These are phyloP conservation scores for Borostomias antarcticus DNA, from an alignment of 2,797 vertebrate genomes.

Conservation along the genomic window DNA sequence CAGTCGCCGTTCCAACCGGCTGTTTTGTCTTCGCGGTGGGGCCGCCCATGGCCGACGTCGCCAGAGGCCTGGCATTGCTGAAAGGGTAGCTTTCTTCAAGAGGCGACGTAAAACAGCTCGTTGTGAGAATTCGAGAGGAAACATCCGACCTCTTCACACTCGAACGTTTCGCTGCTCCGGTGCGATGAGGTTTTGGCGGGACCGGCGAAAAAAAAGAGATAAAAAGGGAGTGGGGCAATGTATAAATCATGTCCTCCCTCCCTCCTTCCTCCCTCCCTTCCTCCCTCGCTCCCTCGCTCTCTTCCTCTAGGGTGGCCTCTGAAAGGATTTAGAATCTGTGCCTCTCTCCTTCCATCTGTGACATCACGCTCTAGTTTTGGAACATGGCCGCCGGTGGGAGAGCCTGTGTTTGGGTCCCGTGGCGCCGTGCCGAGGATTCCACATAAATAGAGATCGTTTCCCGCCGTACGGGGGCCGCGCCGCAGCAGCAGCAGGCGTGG, in stretches of 20 bases:
- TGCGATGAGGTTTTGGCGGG: constrained; percentile 2
- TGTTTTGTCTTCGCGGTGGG: constrained; percentile 4
- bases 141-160: constrained; percentile 5
- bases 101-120: constrained; percentile 14
- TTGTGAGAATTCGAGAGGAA: constrained; percentile 20
- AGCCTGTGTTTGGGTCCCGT: not conserved
- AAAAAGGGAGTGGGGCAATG: constrained; percentile 1
- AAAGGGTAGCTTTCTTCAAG: not conserved
- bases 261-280: constrained; percentile 9
- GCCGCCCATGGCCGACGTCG: not conserved
- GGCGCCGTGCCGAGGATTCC: not conserved
- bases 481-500: too few species aligned
- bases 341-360: constrained; percentile 14
- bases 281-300: not conserved
- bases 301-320: constrained; percentile 16
- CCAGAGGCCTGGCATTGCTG: constrained; percentile 8
- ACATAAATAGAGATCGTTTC: not conserved
- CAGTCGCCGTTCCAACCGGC: not conserved
- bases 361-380: constrained; percentile 29
- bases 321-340: constrained; percentile 38
- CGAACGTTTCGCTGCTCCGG: constrained; percentile 16
- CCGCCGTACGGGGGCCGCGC: not conserved
- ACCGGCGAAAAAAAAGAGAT: constrained; percentile 28
- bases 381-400: constrained; percentile 13
- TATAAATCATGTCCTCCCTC: constrained; percentile 9